A percentile compares a stretch with the other conserved stretches of the same genome.
Conservation (phyloP, 2,888 invertebrate genomes). For the Rhopalosiphum nymphaeae region DNA sequence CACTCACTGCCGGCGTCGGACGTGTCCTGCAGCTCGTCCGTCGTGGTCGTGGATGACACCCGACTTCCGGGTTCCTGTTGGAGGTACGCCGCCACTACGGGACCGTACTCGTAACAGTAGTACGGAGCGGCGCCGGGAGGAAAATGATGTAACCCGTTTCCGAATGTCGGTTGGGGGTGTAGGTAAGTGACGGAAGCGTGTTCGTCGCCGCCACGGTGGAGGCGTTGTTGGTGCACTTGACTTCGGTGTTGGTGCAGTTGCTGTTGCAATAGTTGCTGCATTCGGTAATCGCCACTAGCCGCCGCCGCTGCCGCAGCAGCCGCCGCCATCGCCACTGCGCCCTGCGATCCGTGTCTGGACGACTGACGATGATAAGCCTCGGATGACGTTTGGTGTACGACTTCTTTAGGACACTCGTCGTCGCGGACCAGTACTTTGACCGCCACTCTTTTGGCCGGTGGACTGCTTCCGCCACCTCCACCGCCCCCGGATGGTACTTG, state of each 20-base stretch:
- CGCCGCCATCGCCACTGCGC: neutral
- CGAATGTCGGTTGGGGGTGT: neutral
- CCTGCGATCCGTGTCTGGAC: neutral
- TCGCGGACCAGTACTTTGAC: slow-evolving; percentile 92
- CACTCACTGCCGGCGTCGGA: slow-evolving; percentile 64
- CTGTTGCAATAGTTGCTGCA: slow-evolving; percentile 1
- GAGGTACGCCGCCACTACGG: slow-evolving; percentile 66
- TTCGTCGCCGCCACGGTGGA: neutral
- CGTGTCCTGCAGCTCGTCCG: slow-evolving; percentile 49
- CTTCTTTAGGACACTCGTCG: slow-evolving; percentile 74
- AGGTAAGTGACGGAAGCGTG: neutral
- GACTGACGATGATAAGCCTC: neutral
- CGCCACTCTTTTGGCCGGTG: slow-evolving; percentile 82
- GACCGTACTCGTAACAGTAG: slow-evolving; percentile 66
- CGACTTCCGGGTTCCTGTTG: slow-evolving; percentile 50
- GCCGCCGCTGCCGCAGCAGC: neutral
- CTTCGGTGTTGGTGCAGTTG: slow-evolving; percentile 29
- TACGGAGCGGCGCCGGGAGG: slow-evolving; percentile 60
- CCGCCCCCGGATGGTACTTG: slow-evolving; percentile 80
- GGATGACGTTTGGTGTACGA: slow-evolving; percentile 36
- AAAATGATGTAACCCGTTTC: slow-evolving; percentile 30
- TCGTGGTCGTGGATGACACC: slow-evolving; percentile 57
- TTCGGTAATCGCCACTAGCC: slow-evolving; percentile 17
- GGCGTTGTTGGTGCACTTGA: neutral
- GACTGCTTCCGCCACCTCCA: slow-evolving; percentile 73